phyloP scores from a whole-genome alignment of 2,797 vertebrate genomes.

The Otolemur crassicaudatus region DNA sequence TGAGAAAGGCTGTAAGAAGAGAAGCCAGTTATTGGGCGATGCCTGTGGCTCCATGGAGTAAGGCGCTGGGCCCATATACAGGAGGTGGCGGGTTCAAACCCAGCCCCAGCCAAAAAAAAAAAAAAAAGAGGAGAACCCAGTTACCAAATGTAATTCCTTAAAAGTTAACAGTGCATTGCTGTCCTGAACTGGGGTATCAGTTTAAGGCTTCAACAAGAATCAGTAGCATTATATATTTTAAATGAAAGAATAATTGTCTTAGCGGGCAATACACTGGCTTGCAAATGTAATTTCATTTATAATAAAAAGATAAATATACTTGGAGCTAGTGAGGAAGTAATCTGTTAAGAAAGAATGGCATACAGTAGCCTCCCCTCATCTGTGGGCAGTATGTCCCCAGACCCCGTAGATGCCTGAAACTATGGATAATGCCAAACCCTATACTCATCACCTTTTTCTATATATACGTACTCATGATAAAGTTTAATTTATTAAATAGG shows the following conservation, averaged over 20 bases:
- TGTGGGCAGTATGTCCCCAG: no score
- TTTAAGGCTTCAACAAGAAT: constrained; percentile 40
- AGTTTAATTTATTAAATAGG: background rate
- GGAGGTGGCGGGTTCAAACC: no score
- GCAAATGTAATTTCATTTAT: background rate
- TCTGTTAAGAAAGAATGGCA: background rate
- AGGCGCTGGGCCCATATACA: no score
- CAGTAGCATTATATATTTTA: background rate
- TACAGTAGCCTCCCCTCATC: background rate
- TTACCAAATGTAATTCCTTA: constrained; percentile 54
- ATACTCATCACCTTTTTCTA: background rate
- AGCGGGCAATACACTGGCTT: background rate
- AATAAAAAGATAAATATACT: background rate
- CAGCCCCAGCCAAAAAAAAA: no score
- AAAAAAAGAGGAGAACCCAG: background rate
- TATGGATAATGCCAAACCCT: background rate
- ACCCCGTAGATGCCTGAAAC: background rate
- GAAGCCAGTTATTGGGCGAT: background rate
- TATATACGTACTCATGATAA: background rate
- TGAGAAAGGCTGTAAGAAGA: background rate
- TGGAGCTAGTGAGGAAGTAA: background rate
- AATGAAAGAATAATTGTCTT: background rate
- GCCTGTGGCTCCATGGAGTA: no score
- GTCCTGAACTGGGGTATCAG: background rate
- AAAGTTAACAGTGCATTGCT: constrained; percentile 32